Evolutionary conservation across 1,140 invertebrate genomes (phyloP).

Genomic region (Saccostrea echinata): DNA sequence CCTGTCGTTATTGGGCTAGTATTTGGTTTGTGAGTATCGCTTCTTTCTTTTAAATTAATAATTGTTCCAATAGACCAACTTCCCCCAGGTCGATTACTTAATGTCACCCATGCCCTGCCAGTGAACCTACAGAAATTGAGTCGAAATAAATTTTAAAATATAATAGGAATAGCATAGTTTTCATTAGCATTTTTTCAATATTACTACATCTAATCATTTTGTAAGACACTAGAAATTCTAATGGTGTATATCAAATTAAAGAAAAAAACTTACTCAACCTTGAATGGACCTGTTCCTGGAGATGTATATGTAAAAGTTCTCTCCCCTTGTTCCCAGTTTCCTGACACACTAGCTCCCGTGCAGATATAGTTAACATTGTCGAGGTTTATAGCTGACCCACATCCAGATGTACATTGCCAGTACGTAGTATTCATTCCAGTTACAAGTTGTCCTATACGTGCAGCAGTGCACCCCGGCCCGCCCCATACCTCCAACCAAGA

Average conservation of each 20-base stretch:
- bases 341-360: conserved; percentile 46
- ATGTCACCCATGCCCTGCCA: not conserved
- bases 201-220: no score
- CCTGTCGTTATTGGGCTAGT: not conserved
- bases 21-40: not conserved
- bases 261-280: conserved; percentile 26
- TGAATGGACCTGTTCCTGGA: conserved; percentile 40
- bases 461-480: not conserved
- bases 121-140: conserved; percentile 2
- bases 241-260: not conserved
- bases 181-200: no score
- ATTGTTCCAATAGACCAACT: conserved; percentile 54
- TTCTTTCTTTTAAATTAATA: not conserved
- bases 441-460: not conserved
- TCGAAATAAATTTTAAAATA: no score
- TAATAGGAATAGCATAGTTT: no score
- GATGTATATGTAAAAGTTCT: conserved; percentile 48
- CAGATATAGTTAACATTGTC: conserved; percentile 42
- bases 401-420: not conserved
- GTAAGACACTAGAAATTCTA: no score
- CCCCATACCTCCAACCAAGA: not conserved
- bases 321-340: conserved; percentile 55
- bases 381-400: not conserved
- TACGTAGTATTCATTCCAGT: not conserved
- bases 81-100: not conserved